Conservation (phyloP, 2,888 invertebrate species). For the Amiota minor region DNA sequence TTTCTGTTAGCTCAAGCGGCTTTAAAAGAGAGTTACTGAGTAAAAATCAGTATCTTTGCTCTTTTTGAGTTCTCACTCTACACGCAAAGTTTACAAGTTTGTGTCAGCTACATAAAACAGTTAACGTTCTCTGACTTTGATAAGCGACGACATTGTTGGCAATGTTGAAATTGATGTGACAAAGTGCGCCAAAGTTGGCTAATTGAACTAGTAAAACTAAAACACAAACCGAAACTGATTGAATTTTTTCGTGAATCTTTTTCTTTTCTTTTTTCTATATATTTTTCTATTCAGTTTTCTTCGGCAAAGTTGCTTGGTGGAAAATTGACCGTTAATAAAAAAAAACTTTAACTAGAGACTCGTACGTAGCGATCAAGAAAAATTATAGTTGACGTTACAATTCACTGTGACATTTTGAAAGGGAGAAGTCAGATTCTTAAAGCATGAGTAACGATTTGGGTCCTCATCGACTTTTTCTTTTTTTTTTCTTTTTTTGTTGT, state of each 20-base stretch:
- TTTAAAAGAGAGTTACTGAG: slow-evolving; percentile 30
- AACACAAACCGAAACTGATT: slow-evolving; percentile 2
- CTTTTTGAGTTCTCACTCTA: background rate
- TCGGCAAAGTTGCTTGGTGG: slow-evolving; percentile 32
- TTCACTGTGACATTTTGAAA: too few relatives aligned
- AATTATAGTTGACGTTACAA: too few relatives aligned
- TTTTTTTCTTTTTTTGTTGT: too few relatives aligned
- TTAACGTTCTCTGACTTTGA: slow-evolving; percentile 16
- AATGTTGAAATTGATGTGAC: slow-evolving; percentile 21
- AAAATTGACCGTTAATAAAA: slow-evolving; percentile 46
- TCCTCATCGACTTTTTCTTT: background rate
- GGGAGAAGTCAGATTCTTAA: background rate
- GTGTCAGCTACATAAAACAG: background rate
- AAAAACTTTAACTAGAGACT: slow-evolving; percentile 34
- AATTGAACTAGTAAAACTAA: background rate
- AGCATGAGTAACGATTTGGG: slow-evolving; percentile 13
- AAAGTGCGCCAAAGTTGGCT: slow-evolving; percentile 26
- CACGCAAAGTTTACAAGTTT: slow-evolving; percentile 1
- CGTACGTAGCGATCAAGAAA: too few relatives aligned
- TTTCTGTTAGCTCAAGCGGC: slow-evolving; percentile 3
- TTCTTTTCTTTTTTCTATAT: slow-evolving; percentile 21
- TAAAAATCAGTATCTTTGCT: background rate
- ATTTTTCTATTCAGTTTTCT: too few relatives aligned
- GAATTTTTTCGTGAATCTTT: slow-evolving; percentile 33
- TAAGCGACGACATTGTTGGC: background rate